Base-by-base conservation (phyloP, 2,797 vertebrate species). In the Gymnopithys bicolor region DNA sequence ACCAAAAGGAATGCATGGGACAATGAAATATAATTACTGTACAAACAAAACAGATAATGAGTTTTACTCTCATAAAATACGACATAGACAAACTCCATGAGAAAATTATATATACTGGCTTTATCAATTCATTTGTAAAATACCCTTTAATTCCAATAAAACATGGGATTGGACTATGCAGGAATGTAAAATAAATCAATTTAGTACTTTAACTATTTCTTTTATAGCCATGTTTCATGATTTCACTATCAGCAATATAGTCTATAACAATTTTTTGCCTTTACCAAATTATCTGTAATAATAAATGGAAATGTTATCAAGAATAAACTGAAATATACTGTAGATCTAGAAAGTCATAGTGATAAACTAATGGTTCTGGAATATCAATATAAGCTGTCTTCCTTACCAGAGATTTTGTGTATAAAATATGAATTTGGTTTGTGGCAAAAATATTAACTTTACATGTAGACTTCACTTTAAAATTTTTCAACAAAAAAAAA, bases 21-120 rank as follows among this genome's bases (percentile, higher is more conserved):
- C 93, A 95, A 96, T 73, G 77, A 95, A 96, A 97, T 84, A 91
- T 95, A 98, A 98, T 98, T 98, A 98, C 97, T 97, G 89, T 53
- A 95, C 95, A 97, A 98, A 98, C 96, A 98, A 97, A 98, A 95
- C 56, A 97, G 97, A 98, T 97, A 97, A 97, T 96, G 95, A 97
- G 66, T 97, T 97, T 96, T 97, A 97, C 94, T 97, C 94, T 93
- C 80, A 93, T 83, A 93, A 90, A 97, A 96, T 89, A 95, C 24
- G 21, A 95, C 93, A 95, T 68, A 80, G 90, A 95, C 60, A 80
- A 88, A 88, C 69, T 96, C 89, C 96, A 84, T 80, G 78, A 94
- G 91, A 87, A 94, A 96, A 96, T 63, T 84, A 84, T 56, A 79
- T 89, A 94, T 87, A 87, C 79, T 67, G 90, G 64, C 75, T 97